A percentile compares a stretch with the other conserved stretches of the same genome.
These are phyloP conservation scores for Platichthys stellatus DNA, from an alignment of 2,113 vertebrate genomes.

Conservation along the genomic window DNA sequence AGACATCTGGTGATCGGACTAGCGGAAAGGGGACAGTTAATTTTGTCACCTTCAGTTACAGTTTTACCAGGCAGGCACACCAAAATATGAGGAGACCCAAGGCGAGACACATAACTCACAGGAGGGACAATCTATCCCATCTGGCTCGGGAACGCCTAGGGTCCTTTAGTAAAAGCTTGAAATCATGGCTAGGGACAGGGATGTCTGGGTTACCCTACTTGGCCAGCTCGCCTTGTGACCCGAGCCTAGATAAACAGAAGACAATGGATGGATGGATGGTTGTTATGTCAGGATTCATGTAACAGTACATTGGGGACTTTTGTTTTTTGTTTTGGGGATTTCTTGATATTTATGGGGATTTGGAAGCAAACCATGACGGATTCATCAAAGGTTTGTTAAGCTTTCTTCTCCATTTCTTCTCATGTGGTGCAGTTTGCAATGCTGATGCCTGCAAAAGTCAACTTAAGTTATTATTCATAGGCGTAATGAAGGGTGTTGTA, in stretches of 20 bases:
- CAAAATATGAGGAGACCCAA: no score
- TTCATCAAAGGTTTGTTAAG: background rate
- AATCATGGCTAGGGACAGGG: background rate
- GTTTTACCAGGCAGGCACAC: no score
- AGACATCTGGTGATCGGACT: no score
- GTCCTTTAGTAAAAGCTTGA: background rate
- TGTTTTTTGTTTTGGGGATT: background rate
- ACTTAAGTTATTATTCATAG: background rate
- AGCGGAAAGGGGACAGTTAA: no score
- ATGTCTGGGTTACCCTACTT: background rate
- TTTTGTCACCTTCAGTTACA: no score
- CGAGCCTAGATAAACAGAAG: background rate
- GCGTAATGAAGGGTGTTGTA: background rate
- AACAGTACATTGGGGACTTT: background rate
- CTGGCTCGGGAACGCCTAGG: no score
- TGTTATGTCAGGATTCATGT: background rate
- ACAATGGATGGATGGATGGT: background rate
- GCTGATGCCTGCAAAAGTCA: background rate
- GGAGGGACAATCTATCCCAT: no score
- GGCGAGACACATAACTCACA: no score
- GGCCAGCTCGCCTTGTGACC: background rate
- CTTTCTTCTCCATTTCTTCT: background rate
- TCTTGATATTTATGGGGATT: slow-evolving; percentile 15
- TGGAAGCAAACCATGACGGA: background rate
- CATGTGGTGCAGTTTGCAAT: background rate